Conservation (phyloP, 92 coral and sea anemone species). For the Porites divaricata region DNA sequence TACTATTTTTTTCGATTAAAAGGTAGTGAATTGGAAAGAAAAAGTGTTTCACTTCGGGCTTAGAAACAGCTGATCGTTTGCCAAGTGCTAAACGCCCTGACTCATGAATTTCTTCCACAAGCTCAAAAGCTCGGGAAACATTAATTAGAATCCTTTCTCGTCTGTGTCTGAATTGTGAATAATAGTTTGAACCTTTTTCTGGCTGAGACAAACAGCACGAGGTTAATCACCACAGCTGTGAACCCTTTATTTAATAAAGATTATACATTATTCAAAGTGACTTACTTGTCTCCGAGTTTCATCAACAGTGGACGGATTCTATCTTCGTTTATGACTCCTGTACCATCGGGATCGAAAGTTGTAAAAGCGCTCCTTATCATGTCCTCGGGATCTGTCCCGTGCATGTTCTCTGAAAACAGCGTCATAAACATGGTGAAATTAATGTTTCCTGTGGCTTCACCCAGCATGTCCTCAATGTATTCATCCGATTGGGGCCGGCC, state of each 20-base stretch:
- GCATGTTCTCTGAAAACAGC: conserved; percentile 58
- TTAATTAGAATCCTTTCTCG: neutral
- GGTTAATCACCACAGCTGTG: neutral
- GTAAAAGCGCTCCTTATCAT: conserved; percentile 52
- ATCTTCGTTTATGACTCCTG: conserved; percentile 51
- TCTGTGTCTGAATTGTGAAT: neutral
- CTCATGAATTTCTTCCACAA: neutral
- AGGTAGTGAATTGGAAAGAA: neutral
- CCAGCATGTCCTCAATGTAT: conserved; percentile 53
- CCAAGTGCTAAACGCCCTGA: too few species aligned
- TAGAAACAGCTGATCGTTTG: too few species aligned
- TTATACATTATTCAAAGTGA: too few species aligned
- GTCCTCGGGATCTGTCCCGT: conserved; percentile 58
- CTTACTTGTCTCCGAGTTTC: conserved; percentile 55
- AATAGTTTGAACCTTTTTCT: neutral
- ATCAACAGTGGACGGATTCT: conserved; percentile 32
- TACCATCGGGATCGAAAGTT: conserved; percentile 44
- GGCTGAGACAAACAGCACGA: neutral
- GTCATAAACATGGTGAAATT: conserved; percentile 63
- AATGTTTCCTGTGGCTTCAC: conserved; percentile 44
- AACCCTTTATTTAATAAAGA: neutral
- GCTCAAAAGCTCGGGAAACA: neutral
- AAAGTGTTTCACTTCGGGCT: neutral
- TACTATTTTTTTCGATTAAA: neutral
- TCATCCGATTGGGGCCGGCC: conserved; percentile 39